Evolutionary conservation across 2,113 vertebrate genomes (phyloP), one percentile per base, ranked within the genome.

Genomic region (Limanda limanda): DNA sequence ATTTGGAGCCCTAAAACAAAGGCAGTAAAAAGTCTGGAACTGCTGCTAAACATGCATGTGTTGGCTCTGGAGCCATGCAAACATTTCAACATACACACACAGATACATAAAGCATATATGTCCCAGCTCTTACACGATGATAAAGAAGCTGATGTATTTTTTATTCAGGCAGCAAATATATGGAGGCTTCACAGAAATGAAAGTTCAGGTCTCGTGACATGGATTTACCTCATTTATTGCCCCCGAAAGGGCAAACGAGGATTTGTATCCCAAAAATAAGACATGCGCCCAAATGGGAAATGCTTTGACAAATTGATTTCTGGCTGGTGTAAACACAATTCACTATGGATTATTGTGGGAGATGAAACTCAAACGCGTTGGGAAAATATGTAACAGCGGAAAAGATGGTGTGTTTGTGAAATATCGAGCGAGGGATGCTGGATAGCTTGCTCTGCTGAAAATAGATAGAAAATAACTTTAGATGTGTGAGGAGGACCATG

Each of bases 261-360:
- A 82, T 60, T 85, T 76, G 47, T 57, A 25, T 66, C 20, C 63
- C 27, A 71, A 81, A 51, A 86, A 79, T 71, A 79, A 75, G 51
- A 67, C 59, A 37, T 12, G 27, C 35, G 64, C 61, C 65, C 61
- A 58, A 77, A 71, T 66, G 42, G 48, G 51, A 77, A 80, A 31
- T 0, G 5, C 52, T 64, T 69, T 79, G 71, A 64, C 24, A 75
- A 72, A 81, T 71, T 76, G 58, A 67, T 75, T 81, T 62, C 21
- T 59, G 58, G 15, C 17, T 70, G 54, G 54, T 8, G 3, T 64
- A 25, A 79, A 81, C 64, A 66, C 2, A 73, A 81, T 63, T 66
- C 25, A n/a, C 24, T 9, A 8, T 62, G 74, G 73, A 78, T 73
- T 78, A 6, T 56, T 11, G 12, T 18, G 42, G 15, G 25, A 51